Evolutionary conservation across 2,797 vertebrate species (phyloP).

Genomic region (Salarias fasciatus): DNA sequence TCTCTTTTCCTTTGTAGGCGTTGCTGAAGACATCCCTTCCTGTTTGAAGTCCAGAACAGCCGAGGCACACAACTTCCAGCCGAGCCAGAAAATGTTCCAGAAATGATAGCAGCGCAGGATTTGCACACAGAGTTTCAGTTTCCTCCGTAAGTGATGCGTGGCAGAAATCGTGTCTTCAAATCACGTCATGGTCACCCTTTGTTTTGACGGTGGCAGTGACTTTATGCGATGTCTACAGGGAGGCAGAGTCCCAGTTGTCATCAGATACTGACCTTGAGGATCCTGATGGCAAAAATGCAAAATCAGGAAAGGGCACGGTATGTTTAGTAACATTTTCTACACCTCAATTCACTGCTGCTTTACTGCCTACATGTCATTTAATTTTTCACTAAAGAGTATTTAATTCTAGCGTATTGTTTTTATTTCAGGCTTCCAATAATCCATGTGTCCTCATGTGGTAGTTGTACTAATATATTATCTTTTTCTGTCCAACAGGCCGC

Average conservation of each 20-base stretch:
- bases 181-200: conserved; percentile 1
- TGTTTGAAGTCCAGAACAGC: conserved; percentile 40
- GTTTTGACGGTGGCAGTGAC: conserved; percentile 48
- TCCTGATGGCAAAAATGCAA: conserved; percentile 91
- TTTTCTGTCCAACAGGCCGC: conserved; percentile 78
- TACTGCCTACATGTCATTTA: too few relatives aligned
- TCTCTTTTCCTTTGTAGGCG: conserved; percentile 30
- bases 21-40: conserved; percentile 16
- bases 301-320: conserved; percentile 94
- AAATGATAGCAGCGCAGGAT: conserved; percentile 99
- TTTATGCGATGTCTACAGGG: conserved; percentile 76
- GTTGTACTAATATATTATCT: too few relatives aligned
- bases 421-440: too few relatives aligned
- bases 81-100: conserved; percentile 97
- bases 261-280: conserved; percentile 98
- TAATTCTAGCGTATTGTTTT: not conserved
- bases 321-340: not conserved
- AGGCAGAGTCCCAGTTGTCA: conserved; percentile 95
- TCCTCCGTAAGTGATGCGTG: conserved; percentile 92
- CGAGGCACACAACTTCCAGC: conserved; percentile 48
- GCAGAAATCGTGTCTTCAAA: conserved; percentile 78
- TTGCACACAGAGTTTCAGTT: conserved; percentile 96
- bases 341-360: too few relatives aligned
- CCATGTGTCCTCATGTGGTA: too few relatives aligned
- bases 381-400: too few relatives aligned